Evolutionary conservation across 2,113 vertebrate species (phyloP), one percentile per base, ranked within the genome.

Genomic region (Nibea albiflora): DNA sequence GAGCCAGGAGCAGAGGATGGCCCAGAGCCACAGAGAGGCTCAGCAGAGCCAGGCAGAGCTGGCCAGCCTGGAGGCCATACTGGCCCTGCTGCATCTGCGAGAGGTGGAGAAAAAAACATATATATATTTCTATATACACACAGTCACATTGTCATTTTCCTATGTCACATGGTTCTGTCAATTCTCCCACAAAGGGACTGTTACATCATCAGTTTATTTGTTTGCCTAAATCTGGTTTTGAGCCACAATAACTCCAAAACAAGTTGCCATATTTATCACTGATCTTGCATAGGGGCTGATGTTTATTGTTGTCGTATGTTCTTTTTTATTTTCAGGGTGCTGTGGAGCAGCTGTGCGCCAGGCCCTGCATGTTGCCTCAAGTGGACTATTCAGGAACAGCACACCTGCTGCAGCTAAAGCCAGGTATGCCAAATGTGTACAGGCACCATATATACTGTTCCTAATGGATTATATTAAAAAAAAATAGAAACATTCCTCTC

Each of bases 41-140:
- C 93, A 97, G 79, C 93, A 94, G 92, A 95, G 92, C 79, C 95
- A 91, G 66, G 73, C 88, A 3, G 96, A 98, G 91, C 87, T 97
- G 69, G 91, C 28, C 68, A 70, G 94, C 74, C 89, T 98, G 88
- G 96, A 98, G 94, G 95, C 92, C 17, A 61, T 96, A 63, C 90
- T 98, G 83, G 89, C 93, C 24, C 92, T 97, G 78, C 85, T 97
- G 56, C 94, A 95, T 74, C 85, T 95, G 20, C 88, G 73, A 52
- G 93, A 96, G 95, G 95, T 95, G 44, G 46, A 71, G 15, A n/a
- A n/a, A 24, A 11, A 9, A 39, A 16, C 4, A 3, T 5, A 3
- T 17, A 44, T 12, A 44, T 44, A 11, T 44, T 11, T 44, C 11
- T 44, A 31, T 5, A 3, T 17, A 19, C 39, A 31, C 39, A 9